Evolutionary conservation across 1,140 invertebrate genomes (phyloP), one percentile per base, ranked within the genome.

Genomic region (Trachymyrmex cornetzi): DNA sequence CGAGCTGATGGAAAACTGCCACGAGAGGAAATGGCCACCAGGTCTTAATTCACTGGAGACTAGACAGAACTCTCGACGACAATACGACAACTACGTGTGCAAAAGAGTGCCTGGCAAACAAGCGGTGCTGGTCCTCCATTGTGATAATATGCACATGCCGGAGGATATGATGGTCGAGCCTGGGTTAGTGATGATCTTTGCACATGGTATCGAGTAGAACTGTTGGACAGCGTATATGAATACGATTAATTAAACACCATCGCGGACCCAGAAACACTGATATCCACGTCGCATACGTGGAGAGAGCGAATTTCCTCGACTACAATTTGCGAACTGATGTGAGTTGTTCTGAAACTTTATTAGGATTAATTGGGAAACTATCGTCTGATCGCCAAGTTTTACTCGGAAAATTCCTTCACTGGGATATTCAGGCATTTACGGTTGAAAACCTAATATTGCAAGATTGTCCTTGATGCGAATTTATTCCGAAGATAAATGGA

Each of bases 141-240:
- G 98, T 95, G 99, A 99, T 94, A 99, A 99, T 94, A 96, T 97
- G 38, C 99, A 99, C 93, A 98, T 99, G 96, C 97, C 98, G 87
- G 98, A 98, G 89, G 98, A 99, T 91, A 98, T 99, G 97, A 98
- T 99, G 96, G 96, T 99, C 48, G 98, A 99, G 91, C 99, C 99
- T 4, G 99, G 99, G n/a, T 96, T 99, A 88, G 98, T 99, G 19
- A 99, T 99, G 98, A 99, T 99, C 92, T 99, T 99, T 96, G 99
- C 99, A 77, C 99, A 99, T 95, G 99, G 99, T 85, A 98, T 99
- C 81, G 99, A 99, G 95, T 98, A 94, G 96, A 74, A 75, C 94
- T 93, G 30, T 44, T 22, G 50, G 16, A 63, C n/a, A 55, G 57
- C 22, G 55, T 50, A 67, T 19, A 66, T 30, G 30, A 79, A 80